phyloP scores from a whole-genome alignment of 2,888 invertebrate species.

The Epinotia ramella region DNA sequence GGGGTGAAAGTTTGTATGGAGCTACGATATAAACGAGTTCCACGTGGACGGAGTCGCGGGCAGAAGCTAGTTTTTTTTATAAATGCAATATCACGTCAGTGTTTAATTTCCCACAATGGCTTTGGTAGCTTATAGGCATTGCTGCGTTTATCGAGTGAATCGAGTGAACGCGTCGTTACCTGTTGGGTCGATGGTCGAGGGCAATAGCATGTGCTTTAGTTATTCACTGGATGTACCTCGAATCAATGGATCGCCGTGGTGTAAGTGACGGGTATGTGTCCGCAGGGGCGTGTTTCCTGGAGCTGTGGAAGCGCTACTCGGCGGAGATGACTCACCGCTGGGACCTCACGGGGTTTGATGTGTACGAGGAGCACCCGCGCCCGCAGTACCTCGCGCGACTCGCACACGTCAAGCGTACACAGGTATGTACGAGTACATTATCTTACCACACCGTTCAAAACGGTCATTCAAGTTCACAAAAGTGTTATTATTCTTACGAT shows the following conservation, averaged over 20 bases:
- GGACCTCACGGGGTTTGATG: slow-evolving; percentile 97
- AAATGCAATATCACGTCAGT: not conserved
- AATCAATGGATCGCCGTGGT: not conserved
- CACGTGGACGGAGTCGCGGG: too few relatives aligned
- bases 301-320: slow-evolving; percentile 98
- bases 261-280: not conserved
- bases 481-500: too few relatives aligned
- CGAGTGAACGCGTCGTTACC: not conserved
- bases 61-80: too few relatives aligned
- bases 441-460: not conserved
- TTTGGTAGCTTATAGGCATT: not conserved
- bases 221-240: not conserved
- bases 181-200: not conserved
- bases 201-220: not conserved
- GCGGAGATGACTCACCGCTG: slow-evolving; percentile 98
- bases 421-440: slow-evolving; percentile 74
- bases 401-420: slow-evolving; percentile 90
- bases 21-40: too few relatives aligned
- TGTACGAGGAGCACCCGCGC: slow-evolving; percentile 96
- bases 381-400: slow-evolving; percentile 95
- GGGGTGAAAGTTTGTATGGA: too few relatives aligned
- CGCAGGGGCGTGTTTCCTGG: slow-evolving; percentile 95
- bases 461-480: too few relatives aligned
- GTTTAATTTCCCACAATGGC: not conserved
- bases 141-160: not conserved